Percentiles rank a stretch among this genome's conserved stretches.
Evolutionary conservation across 2,888 invertebrate species (phyloP).

Genomic region (Eupithecia inturbata): DNA sequence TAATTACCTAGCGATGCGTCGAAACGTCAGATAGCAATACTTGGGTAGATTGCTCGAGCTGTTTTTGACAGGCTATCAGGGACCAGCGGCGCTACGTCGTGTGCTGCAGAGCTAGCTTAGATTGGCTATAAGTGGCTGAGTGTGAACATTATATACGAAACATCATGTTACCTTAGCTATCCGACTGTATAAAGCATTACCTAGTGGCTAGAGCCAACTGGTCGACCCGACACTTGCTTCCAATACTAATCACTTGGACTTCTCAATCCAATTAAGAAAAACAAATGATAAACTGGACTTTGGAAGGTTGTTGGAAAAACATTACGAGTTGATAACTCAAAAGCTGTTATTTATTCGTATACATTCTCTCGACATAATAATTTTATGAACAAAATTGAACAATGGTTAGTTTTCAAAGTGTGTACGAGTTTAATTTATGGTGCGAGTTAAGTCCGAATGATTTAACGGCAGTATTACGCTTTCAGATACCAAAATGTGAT

Average conservation of each 20-base stretch:
- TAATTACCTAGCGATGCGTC: slow-evolving; percentile 56
- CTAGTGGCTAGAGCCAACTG: not conserved
- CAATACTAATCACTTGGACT: not conserved
- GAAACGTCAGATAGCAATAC: slow-evolving; percentile 55
- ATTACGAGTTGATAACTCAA: not conserved
- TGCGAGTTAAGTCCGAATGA: slow-evolving; percentile 41
- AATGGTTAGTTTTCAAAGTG: slow-evolving; percentile 42
- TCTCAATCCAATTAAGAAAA: not conserved
- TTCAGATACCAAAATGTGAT: slow-evolving; percentile 29
- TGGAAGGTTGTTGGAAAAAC: not conserved
- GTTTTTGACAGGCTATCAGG: slow-evolving; percentile 63
- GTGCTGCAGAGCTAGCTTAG: slow-evolving; percentile 31
- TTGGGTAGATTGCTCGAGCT: slow-evolving; percentile 54
- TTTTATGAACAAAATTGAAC: slow-evolving; percentile 30
- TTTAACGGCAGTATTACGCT: slow-evolving; percentile 41
- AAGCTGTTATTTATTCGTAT: slow-evolving; percentile 2
- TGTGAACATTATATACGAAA: slow-evolving; percentile 5
- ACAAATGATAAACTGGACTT: not conserved
- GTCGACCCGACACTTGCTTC: not conserved
- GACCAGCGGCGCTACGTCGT: slow-evolving; percentile 28
- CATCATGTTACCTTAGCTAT: no score
- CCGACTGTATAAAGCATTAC: no score
- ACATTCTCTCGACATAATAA: slow-evolving; percentile 5
- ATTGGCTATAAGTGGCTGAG: slow-evolving; percentile 13
- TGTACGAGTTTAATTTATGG: slow-evolving; percentile 43